Conservation (phyloP, 2,888 invertebrate genomes). For the Morpho achilles region DNA sequence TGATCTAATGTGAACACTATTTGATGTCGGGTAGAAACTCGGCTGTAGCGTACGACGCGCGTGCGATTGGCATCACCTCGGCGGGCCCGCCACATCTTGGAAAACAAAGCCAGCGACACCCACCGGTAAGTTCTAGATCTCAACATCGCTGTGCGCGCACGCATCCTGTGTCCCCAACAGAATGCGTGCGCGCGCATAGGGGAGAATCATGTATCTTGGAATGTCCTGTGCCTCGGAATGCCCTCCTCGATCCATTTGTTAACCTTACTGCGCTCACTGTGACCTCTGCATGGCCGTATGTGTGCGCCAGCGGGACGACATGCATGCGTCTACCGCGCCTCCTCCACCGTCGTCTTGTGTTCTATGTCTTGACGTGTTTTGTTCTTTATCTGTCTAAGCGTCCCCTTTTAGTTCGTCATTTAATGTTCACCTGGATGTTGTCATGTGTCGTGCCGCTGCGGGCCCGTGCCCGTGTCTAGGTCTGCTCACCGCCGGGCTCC, state of each 20-base stretch:
- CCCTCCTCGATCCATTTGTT: conserved; percentile 75
- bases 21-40: conserved; percentile 53
- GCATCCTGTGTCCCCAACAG: conserved; percentile 41
- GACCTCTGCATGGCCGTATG: conserved; percentile 70
- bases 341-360: conserved; percentile 65
- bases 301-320: conserved; percentile 59
- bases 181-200: conserved; percentile 71
- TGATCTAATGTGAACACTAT: conserved; percentile 19
- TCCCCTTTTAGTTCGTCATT: conserved; percentile 52
- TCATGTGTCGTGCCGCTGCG: conserved; percentile 48
- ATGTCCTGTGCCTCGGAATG: conserved; percentile 81
- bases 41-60: conserved; percentile 39
- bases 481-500: conserved; percentile 54
- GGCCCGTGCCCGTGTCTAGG: conserved; percentile 46
- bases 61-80: conserved; percentile 34
- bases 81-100: conserved; percentile 32
- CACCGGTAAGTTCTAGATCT: conserved; percentile 78
- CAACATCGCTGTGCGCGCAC: conserved; percentile 77
- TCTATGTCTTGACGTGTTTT: conserved; percentile 77
- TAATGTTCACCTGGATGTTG: conserved; percentile 61
- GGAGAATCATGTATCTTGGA: conserved; percentile 81
- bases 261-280: conserved; percentile 66
- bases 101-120: conserved; percentile 31
- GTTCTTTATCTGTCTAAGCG: conserved; percentile 66
- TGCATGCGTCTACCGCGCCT: conserved; percentile 63